Evolutionary conservation across 2,888 invertebrate genomes (phyloP).

Genomic region (Odontomyia ornata): DNA sequence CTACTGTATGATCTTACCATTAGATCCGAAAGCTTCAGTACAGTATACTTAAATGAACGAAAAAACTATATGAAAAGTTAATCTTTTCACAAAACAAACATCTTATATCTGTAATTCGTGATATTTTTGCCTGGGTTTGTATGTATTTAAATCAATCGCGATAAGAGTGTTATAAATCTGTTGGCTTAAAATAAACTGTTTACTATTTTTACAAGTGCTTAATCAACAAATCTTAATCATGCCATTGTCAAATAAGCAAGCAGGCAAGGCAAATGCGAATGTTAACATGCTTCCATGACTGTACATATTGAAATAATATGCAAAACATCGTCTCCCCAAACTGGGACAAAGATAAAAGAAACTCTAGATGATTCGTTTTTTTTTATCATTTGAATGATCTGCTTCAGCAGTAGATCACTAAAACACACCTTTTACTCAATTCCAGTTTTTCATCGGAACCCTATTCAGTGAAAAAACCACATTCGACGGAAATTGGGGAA

Average conservation of each 20-base stretch:
- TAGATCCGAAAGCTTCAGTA: too few species aligned
- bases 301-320: not conserved
- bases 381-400: not conserved
- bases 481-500: constrained; percentile 29
- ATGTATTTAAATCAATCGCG: too few species aligned
- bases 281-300: not conserved
- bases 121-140: too few species aligned
- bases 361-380: not conserved
- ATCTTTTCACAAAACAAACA: too few species aligned
- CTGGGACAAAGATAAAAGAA: not conserved
- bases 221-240: too few species aligned
- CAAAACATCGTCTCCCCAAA: not conserved
- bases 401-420: not conserved
- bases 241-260: not conserved
- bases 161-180: too few species aligned
- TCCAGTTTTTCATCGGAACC: not conserved
- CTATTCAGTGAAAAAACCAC: not conserved
- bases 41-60: too few species aligned
- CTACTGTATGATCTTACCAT: too few species aligned
- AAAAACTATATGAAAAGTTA: too few species aligned
- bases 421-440: not conserved
- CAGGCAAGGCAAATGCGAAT: not conserved
- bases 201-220: not conserved
- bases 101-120: too few species aligned
- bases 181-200: not conserved